Evolutionary conservation across 2,888 invertebrate species (phyloP).

Genomic region (Tachina fera): DNA sequence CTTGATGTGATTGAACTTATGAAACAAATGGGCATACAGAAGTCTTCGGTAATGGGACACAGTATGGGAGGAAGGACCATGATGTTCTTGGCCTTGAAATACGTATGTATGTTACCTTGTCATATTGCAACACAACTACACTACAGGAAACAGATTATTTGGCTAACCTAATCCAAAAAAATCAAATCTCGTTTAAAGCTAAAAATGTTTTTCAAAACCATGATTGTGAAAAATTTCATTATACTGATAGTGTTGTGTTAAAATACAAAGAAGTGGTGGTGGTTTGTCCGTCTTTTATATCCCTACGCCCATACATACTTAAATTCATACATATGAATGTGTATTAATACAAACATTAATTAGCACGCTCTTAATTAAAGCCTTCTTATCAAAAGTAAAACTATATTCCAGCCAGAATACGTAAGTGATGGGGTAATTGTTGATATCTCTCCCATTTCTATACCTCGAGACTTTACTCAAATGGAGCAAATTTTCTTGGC

Average conservation of each 20-base stretch:
- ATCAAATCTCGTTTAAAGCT: too few species aligned
- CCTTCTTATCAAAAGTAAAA: neutral
- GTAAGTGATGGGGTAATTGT: conserved; percentile 88
- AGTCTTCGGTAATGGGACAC: conserved; percentile 91
- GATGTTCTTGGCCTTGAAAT: conserved; percentile 91
- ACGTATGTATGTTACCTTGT: conserved; percentile 83
- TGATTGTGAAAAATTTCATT: too few species aligned
- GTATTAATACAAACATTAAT: too few species aligned
- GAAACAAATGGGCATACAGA: conserved; percentile 86
- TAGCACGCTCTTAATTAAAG: neutral
- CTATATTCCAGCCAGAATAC: conserved; percentile 84
- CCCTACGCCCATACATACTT: neutral
- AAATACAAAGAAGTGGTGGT: too few species aligned
- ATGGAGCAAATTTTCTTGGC: conserved; percentile 87
- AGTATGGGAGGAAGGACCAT: conserved; percentile 98
- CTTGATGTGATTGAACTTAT: conserved; percentile 88
- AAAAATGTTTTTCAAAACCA: too few species aligned
- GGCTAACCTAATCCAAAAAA: too few species aligned
- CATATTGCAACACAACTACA: too few species aligned
- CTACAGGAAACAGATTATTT: neutral
- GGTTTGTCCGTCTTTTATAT: too few species aligned
- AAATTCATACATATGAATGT: neutral
- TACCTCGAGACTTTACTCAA: conserved; percentile 85
- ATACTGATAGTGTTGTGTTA: too few species aligned
- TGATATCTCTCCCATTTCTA: conserved; percentile 88